Percentiles rank a stretch among this genome's conserved stretches.
phyloP scores from a whole-genome alignment of 2,113 vertebrate species.

The Passer domesticus region DNA sequence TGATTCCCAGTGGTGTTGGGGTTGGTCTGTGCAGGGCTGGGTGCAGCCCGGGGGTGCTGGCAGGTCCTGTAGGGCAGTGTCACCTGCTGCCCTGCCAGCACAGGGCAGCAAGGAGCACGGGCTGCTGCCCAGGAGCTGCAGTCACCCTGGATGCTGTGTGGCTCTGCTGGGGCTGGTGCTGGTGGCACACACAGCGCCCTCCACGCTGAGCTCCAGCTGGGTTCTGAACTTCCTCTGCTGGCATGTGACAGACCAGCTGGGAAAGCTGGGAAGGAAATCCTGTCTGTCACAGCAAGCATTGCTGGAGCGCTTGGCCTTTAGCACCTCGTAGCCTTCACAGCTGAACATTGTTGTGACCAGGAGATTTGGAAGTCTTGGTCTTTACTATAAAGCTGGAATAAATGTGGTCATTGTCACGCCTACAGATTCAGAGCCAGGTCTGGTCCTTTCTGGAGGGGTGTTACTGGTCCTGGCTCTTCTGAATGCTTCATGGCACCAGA shows the following conservation, averaged over 20 bases:
- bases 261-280: background rate
- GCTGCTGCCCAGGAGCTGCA: background rate
- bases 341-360: rapidly evolving
- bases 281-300: rapidly evolving
- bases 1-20: rapidly evolving
- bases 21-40: background rate
- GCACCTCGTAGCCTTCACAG: background rate
- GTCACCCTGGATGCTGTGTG: background rate
- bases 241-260: background rate
- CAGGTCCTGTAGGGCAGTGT: background rate
- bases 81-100: background rate
- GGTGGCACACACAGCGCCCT: background rate
- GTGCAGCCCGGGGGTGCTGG: background rate
- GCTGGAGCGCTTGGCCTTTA: background rate
- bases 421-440: background rate
- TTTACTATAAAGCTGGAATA: background rate
- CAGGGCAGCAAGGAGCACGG: too few relatives aligned
- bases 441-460: background rate
- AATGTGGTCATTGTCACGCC: background rate
- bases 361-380: background rate
- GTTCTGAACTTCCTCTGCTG: background rate
- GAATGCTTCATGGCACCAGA: background rate
- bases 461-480: background rate
- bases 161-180: background rate
- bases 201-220: rapidly evolving